These are phyloP conservation scores for Sesia apiformis DNA, from an alignment of 2,888 invertebrate genomes.

Conservation along the genomic window DNA sequence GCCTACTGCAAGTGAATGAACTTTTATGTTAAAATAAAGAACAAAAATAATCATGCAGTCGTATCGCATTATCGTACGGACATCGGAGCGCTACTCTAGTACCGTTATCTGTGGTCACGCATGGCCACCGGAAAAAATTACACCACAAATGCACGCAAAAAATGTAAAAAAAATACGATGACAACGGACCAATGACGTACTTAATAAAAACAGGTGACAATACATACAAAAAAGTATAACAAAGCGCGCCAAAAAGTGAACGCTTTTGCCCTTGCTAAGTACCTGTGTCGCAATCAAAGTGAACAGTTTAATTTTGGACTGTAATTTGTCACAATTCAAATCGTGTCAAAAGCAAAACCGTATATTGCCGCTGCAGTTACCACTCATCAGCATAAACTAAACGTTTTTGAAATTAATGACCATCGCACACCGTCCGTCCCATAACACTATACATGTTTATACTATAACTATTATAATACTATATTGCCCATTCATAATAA, in stretches of 20 bases:
- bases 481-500: no score
- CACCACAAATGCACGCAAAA: not conserved
- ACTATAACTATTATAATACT: no score
- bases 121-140: not conserved
- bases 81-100: constrained; percentile 15
- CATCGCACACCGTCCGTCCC: not conserved
- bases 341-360: not conserved
- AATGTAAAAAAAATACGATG: not conserved
- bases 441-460: no score
- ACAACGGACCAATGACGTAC: not conserved
- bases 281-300: not conserved
- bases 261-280: no score
- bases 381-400: constrained; percentile 6
- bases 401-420: constrained; percentile 3
- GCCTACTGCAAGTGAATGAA: not conserved
- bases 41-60: constrained; percentile 3
- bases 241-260: no score
- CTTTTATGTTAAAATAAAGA: not conserved
- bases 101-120: constrained; percentile 24
- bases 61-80: constrained; percentile 19
- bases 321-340: not conserved
- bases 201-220: not conserved
- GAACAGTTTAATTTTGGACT: not conserved
- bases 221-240: not conserved
- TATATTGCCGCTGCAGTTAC: not conserved